Conservation (phyloP, 2,888 invertebrate genomes). For the Chloroclystis v-ata region DNA sequence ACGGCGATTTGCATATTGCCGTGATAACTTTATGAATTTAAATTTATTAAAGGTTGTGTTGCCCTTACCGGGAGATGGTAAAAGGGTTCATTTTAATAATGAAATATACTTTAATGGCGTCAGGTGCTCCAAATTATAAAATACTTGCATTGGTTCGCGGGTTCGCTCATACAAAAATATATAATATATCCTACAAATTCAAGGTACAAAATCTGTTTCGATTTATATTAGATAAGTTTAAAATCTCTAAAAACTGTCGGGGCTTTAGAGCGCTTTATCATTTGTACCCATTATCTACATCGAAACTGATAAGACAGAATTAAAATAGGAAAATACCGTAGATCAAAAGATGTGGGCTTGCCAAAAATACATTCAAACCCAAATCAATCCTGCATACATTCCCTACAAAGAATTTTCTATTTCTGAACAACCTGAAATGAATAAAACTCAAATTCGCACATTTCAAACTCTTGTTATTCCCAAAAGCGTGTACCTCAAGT, state of each 20-base stretch:
- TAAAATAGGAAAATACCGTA: too few relatives aligned
- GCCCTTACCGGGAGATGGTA: slow-evolving; percentile 32
- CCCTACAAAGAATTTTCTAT: too few relatives aligned
- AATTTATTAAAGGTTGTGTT: slow-evolving; percentile 51
- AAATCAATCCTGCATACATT: too few relatives aligned
- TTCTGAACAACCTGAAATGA: slow-evolving; percentile 4
- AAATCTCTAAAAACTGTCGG: too few relatives aligned
- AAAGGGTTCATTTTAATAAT: slow-evolving; percentile 34
- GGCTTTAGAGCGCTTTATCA: too few relatives aligned
- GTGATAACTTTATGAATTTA: slow-evolving; percentile 55
- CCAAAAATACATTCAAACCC: too few relatives aligned
- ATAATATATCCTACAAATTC: too few relatives aligned
- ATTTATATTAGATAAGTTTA: too few relatives aligned
- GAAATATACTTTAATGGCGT: slow-evolving; percentile 11
- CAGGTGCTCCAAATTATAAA: slow-evolving; percentile 1
- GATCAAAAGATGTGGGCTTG: too few relatives aligned
- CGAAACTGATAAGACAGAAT: too few relatives aligned
- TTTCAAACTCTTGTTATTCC: slow-evolving; percentile 15
- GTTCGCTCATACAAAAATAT: not conserved
- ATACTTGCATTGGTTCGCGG: not conserved
- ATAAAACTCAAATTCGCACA: not conserved
- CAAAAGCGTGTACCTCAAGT: slow-evolving; percentile 15
- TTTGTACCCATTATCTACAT: too few relatives aligned
- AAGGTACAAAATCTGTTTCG: too few relatives aligned
- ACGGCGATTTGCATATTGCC: slow-evolving; percentile 52